These are phyloP conservation scores for Euborellia annulipes DNA, from an alignment of 1,140 invertebrate genomes.

Conservation along the genomic window DNA sequence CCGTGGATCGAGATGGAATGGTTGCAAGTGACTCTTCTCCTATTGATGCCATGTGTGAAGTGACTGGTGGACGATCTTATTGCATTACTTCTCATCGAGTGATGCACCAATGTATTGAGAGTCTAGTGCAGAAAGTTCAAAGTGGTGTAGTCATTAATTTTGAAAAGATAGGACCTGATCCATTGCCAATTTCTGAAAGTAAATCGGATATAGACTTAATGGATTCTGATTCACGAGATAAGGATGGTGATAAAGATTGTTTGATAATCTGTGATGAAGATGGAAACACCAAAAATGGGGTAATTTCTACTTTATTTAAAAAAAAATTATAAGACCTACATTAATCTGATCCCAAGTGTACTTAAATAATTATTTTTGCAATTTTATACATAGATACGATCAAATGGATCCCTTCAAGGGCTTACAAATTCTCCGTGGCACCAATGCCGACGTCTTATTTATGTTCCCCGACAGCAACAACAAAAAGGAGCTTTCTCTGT, in stretches of 20 bases:
- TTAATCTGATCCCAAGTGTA: no score
- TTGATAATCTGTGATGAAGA: slow-evolving; percentile 3
- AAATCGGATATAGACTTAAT: slow-evolving; percentile 16
- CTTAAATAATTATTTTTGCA: no score
- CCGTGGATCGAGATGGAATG: slow-evolving; percentile 44
- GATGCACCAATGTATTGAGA: slow-evolving; percentile 92
- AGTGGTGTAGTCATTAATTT: slow-evolving; percentile 96
- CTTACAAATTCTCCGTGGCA: slow-evolving; percentile 51
- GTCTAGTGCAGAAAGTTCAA: slow-evolving; percentile 91
- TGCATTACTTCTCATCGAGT: slow-evolving; percentile 88
- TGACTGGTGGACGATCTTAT: slow-evolving; percentile 95
- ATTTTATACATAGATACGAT: neutral
- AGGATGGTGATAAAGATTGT: slow-evolving; percentile 4
- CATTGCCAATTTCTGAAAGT: slow-evolving; percentile 41
- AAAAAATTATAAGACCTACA: no score
- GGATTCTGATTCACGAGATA: slow-evolving; percentile 10
- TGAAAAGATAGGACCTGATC: slow-evolving; percentile 86
- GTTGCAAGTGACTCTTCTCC: slow-evolving; percentile 85
- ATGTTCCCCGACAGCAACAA: slow-evolving; percentile 78
- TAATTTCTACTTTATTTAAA: slow-evolving; percentile 3
- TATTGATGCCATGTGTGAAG: slow-evolving; percentile 96
- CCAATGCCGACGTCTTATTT: slow-evolving; percentile 75
- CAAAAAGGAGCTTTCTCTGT: slow-evolving; percentile 81
- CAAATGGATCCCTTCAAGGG: no score
- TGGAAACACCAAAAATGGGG: slow-evolving; percentile 10